phyloP scores from a whole-genome alignment of 2,113 vertebrate species.

The Notarius quadriscutis region DNA sequence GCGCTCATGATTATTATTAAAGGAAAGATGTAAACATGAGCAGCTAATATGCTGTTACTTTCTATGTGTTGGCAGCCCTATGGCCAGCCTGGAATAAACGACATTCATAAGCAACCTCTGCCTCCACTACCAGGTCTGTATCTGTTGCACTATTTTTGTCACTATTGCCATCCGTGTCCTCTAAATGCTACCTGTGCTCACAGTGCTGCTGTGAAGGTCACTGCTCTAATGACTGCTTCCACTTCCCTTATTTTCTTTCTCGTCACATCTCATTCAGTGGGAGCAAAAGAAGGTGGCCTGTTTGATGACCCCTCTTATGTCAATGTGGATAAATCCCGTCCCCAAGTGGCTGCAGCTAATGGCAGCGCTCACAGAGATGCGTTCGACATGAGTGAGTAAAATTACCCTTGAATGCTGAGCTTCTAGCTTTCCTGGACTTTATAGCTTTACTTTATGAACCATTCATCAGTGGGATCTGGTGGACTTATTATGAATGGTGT shows the following conservation, averaged over 20 bases:
- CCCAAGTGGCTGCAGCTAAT: conserved; percentile 70
- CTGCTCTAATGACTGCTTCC: conserved; percentile 39
- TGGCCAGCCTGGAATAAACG: conserved; percentile 76
- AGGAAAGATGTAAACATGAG: neutral
- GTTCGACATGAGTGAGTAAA: conserved; percentile 91
- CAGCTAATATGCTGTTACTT: neutral
- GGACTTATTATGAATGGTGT: neutral
- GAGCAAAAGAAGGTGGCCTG: conserved; percentile 73
- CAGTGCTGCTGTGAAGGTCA: conserved; percentile 17
- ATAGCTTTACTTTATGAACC: neutral
- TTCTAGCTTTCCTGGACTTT: neutral
- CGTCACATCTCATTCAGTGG: conserved; percentile 53
- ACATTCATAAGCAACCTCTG: conserved; percentile 78
- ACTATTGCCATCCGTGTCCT: neutral
- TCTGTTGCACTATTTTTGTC: neutral
- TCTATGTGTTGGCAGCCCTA: conserved; percentile 71
- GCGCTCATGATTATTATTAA: neutral
- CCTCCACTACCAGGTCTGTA: conserved; percentile 77
- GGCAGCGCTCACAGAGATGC: conserved; percentile 86
- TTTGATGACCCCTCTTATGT: conserved; percentile 96
- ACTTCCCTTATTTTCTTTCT: conserved; percentile 47
- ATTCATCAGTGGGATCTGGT: neutral
- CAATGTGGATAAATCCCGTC: conserved; percentile 90
- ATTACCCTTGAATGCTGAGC: neutral
- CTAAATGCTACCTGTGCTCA: neutral